Conservation (phyloP, 1,140 invertebrate species). For the Globodera ellingtonae region DNA sequence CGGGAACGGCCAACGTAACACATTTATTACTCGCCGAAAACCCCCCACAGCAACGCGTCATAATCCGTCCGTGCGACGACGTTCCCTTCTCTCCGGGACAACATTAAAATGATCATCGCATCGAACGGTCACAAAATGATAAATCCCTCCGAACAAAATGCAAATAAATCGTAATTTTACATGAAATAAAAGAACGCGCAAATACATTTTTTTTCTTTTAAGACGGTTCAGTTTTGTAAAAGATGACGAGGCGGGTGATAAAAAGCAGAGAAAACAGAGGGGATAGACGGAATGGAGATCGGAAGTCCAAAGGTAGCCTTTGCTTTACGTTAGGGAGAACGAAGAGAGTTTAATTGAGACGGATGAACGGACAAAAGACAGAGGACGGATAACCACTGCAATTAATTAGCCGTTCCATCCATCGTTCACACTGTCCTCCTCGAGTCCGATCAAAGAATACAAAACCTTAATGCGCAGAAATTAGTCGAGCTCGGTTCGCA, state of each 20-base stretch:
- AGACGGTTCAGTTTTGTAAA: not conserved
- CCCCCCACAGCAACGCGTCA: not conserved
- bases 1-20: not conserved
- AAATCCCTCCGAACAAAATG: not conserved
- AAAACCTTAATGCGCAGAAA: slow-evolving; percentile 4
- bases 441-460: slow-evolving; percentile 14
- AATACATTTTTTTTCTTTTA: not conserved
- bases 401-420: slow-evolving; percentile 13
- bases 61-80: not conserved
- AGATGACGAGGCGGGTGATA: not conserved
- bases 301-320: not conserved
- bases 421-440: slow-evolving; percentile 22
- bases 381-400: not conserved
- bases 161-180: not conserved
- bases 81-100: too few species aligned
- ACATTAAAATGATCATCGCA: too few species aligned
- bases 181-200: not conserved
- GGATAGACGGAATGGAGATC: not conserved
- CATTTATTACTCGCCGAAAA: not conserved
- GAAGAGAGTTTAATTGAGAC: not conserved
- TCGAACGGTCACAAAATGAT: not conserved
- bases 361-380: not conserved
- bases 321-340: not conserved
- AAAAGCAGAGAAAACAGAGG: not conserved
- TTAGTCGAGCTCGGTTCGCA: not conserved